Evolutionary conservation across 1,140 invertebrate species (phyloP).

Genomic region (Archegozetes longisetosus): DNA sequence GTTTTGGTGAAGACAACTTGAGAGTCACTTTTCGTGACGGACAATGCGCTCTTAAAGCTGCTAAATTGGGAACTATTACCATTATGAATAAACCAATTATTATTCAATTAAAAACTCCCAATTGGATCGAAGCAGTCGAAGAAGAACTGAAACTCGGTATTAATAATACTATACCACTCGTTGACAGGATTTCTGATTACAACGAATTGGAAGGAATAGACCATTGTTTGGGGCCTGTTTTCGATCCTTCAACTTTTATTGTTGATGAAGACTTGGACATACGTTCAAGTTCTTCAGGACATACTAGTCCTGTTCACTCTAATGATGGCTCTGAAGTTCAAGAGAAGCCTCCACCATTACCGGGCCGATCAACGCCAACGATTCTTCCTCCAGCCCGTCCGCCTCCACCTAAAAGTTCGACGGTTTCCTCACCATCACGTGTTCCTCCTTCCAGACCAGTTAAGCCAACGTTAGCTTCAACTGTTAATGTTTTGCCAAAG

Average conservation of each 20-base stretch:
- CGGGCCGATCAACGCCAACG: slow-evolving; percentile 12
- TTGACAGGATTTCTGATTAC: slow-evolving; percentile 25
- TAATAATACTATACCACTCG: slow-evolving; percentile 58
- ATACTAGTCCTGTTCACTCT: slow-evolving; percentile 19
- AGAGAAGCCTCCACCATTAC: slow-evolving; percentile 14
- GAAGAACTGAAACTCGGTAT: slow-evolving; percentile 64
- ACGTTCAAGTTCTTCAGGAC: slow-evolving; percentile 10
- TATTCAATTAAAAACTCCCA: slow-evolving; percentile 59
- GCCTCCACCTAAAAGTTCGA: slow-evolving; percentile 17
- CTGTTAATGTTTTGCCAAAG: not conserved
- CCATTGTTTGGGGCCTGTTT: slow-evolving; percentile 8
- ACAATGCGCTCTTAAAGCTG: slow-evolving; percentile 58
- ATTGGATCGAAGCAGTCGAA: slow-evolving; percentile 62
- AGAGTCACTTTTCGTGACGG: slow-evolving; percentile 79
- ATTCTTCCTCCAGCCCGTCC: slow-evolving; percentile 16
- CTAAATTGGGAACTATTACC: slow-evolving; percentile 31
- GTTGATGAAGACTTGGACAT: slow-evolving; percentile 6
- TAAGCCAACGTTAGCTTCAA: not conserved
- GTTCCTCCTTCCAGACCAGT: slow-evolving; percentile 15
- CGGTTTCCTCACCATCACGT: slow-evolving; percentile 24
- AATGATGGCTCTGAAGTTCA: slow-evolving; percentile 16
- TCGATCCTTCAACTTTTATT: not conserved
- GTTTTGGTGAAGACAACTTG: slow-evolving; percentile 73
- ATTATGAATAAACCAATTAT: slow-evolving; percentile 35
- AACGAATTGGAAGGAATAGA: slow-evolving; percentile 25